Base-by-base conservation (phyloP, 2,797 vertebrate species). In the Gymnoscopelus braueri region DNA sequence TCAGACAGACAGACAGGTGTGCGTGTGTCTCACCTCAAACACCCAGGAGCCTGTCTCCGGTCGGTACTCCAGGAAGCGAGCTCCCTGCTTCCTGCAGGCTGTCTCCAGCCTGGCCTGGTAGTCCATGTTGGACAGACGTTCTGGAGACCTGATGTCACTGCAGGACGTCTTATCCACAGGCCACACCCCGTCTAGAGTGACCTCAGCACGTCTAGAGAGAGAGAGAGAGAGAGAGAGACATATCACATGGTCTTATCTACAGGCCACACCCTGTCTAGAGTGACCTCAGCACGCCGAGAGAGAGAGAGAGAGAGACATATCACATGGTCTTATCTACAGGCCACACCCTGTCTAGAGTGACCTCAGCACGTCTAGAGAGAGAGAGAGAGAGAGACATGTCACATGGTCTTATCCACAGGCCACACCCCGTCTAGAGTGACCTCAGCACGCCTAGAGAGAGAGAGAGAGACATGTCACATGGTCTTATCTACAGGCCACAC, bases 31-130 rank as follows among this genome's bases (percentile, higher is more conserved):
- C 19, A 19, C 98, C 96, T 97, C 96, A 57, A 99, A 99, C 0
- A 99, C 95, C 98, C 98, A 99, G 63, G 98, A 99, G 0, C 98
- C 98, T 0, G 96, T 98, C 89, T 99, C 98, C 0, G 96, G 94
- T 2, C 97, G 87, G 80, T 99, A 99, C 57, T 99, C 97, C 79
- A 97, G 95, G 91, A 99, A 99, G 0, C 94, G 95, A 0, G 98
- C 96, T 0, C 97, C 98, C 79, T 99, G 98, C 65, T 91, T 94
- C 2, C 96, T 95, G 0, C 96, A 98, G 0, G 95, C 96, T 0
- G 94, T 92, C 88, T 99, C 98, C 75, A 99, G 92, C 0, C 96
- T 89, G 0, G 94, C 95, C 70, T 98, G 96, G 0, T 97, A 99
- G 83, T 96, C 96, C 94, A 98, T 97, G 69, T 97, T 96, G 0